Percentiles rank a stretch among this genome's conserved stretches.
phyloP scores from a whole-genome alignment of 2,113 vertebrate genomes.

The Parus major region DNA sequence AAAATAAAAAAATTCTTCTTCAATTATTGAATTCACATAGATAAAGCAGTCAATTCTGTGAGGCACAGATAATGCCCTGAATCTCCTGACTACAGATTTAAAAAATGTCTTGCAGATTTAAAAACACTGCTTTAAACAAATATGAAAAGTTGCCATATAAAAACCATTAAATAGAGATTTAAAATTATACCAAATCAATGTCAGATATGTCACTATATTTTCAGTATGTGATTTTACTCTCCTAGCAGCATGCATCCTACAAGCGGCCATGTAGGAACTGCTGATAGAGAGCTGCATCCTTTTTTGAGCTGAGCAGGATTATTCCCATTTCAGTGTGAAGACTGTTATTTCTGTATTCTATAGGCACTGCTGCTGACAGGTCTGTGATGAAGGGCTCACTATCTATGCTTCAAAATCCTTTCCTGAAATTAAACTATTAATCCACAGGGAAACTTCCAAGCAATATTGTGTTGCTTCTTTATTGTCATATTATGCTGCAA shows the following conservation, averaged over 20 bases:
- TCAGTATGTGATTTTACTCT: neutral
- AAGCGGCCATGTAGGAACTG: accelerated
- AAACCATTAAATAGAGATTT: neutral
- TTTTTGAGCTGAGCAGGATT: neutral
- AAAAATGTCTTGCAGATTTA: neutral
- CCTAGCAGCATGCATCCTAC: neutral
- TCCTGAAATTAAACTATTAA: conserved; percentile 30
- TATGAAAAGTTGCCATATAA: neutral
- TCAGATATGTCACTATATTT: neutral
- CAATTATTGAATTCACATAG: neutral
- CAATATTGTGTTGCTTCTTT: neutral
- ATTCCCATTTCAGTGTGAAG: neutral
- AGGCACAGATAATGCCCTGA: neutral
- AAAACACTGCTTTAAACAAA: neutral
- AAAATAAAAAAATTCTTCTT: neutral
- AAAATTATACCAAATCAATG: neutral
- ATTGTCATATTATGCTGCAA: neutral
- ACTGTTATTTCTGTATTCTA: neutral
- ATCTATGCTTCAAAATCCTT: neutral
- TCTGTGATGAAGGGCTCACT: neutral
- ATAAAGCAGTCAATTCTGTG: neutral
- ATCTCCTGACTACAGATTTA: neutral
- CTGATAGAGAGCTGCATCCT: neutral
- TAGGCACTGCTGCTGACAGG: neutral
- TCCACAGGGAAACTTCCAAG: neutral